Evolutionary conservation across 2,888 invertebrate species (phyloP).

Genomic region (Tubulanus polymorphus): DNA sequence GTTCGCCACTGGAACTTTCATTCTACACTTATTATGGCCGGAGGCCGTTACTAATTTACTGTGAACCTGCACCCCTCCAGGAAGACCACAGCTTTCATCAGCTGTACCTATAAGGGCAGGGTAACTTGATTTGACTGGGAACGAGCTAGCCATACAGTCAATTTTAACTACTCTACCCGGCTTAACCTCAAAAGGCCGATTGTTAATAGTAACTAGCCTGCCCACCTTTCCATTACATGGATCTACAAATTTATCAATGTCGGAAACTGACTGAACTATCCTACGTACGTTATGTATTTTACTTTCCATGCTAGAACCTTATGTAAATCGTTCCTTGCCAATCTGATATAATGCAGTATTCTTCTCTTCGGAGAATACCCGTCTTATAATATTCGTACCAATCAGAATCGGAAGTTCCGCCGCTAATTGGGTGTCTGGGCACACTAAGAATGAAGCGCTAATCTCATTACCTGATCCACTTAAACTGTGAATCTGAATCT

Average conservation of each 20-base stretch:
- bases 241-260: neutral
- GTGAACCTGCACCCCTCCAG: neutral
- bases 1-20: neutral
- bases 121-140: neutral
- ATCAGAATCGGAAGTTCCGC: neutral
- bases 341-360: neutral
- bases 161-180: neutral
- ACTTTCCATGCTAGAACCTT: too few species aligned
- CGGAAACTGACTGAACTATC: neutral
- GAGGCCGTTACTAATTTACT: neutral
- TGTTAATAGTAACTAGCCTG: neutral
- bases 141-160: neutral
- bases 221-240: neutral
- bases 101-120: neutral
- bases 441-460: neutral
- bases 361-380: neutral
- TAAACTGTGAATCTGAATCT: neutral
- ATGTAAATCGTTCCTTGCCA: neutral
- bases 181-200: neutral
- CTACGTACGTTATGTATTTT: neutral
- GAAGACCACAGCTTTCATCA: neutral
- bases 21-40: neutral
- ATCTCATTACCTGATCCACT: too few species aligned
- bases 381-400: slow-evolving; percentile 1
- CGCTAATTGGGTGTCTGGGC: neutral